Evolutionary conservation across 2,797 vertebrate genomes (phyloP).

Genomic region (Falco biarmicus): DNA sequence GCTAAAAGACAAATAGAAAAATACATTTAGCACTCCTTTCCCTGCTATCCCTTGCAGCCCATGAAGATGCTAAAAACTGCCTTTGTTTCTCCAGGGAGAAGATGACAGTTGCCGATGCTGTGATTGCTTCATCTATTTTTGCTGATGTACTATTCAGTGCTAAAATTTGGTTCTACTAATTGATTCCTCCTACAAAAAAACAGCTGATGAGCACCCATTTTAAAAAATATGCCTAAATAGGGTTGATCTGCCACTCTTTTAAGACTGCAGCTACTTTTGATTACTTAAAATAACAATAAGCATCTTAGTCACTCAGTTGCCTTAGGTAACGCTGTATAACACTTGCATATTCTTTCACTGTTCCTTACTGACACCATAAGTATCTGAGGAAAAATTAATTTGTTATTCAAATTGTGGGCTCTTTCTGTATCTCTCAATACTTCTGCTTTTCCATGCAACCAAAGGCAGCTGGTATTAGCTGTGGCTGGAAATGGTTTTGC

Average conservation of each 20-base stretch:
- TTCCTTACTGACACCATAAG: background rate
- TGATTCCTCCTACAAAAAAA: constrained; percentile 62
- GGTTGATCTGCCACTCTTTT: constrained; percentile 26
- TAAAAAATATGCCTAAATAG: constrained; percentile 2
- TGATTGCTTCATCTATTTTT: constrained; percentile 46
- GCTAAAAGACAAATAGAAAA: background rate
- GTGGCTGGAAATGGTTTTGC: background rate
- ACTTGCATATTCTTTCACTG: background rate
- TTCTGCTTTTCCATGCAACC: background rate
- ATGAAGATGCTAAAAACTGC: constrained; percentile 11
- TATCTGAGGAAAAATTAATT: background rate
- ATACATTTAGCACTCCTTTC: background rate
- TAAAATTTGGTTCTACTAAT: constrained; percentile 33
- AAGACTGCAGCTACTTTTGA: constrained; percentile 31
- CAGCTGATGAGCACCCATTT: constrained; percentile 36
- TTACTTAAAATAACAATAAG: constrained; percentile 55
- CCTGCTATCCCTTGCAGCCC: background rate
- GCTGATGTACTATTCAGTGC: constrained; percentile 41
- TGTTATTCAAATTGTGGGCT: background rate
- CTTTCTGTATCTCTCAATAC: background rate
- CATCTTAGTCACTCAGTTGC: constrained; percentile 44
- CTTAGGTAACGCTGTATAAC: background rate
- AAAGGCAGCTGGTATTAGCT: background rate
- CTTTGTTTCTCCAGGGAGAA: constrained; percentile 5
- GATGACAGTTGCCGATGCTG: background rate